phyloP scores from a whole-genome alignment of 2,797 vertebrate species.

The Choloepus didactylus region DNA sequence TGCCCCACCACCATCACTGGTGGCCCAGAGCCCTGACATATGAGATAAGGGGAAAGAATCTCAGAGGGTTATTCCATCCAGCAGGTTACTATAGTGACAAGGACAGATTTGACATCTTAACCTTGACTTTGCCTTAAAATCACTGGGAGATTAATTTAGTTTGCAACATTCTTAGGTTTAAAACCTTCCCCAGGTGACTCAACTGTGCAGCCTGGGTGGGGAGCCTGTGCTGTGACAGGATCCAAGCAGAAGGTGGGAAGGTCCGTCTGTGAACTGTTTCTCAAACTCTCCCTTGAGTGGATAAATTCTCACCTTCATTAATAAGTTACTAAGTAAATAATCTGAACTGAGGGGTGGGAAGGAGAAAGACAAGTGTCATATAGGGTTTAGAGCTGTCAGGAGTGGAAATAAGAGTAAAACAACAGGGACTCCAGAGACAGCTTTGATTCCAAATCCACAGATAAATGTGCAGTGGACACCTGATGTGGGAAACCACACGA shows the following conservation, averaged over 20 bases:
- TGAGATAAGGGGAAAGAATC: neutral
- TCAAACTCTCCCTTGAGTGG: neutral
- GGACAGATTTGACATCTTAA: neutral
- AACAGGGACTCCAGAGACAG: no score
- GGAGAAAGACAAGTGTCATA: neutral
- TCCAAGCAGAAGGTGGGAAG: fast-evolving
- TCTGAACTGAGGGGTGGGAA: neutral
- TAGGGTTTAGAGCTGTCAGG: no score
- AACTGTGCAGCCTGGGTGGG: fast-evolving
- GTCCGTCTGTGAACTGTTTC: neutral
- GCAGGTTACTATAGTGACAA: neutral
- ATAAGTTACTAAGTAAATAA: neutral
- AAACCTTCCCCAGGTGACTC: neutral
- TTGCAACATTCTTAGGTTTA: no score
- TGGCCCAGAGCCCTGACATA: neutral
- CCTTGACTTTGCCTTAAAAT: fast-evolving
- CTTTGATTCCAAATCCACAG: no score
- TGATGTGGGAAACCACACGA: no score
- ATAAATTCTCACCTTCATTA: fast-evolving
- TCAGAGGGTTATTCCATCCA: no score
- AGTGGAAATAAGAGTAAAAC: neutral
- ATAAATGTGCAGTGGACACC: fast-evolving
- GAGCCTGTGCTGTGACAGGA: neutral
- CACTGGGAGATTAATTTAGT: neutral
- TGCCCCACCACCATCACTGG: neutral